These are phyloP conservation scores for Melipona quadrifasciata DNA, from an alignment of 1,140 invertebrate species.

Conservation along the genomic window DNA sequence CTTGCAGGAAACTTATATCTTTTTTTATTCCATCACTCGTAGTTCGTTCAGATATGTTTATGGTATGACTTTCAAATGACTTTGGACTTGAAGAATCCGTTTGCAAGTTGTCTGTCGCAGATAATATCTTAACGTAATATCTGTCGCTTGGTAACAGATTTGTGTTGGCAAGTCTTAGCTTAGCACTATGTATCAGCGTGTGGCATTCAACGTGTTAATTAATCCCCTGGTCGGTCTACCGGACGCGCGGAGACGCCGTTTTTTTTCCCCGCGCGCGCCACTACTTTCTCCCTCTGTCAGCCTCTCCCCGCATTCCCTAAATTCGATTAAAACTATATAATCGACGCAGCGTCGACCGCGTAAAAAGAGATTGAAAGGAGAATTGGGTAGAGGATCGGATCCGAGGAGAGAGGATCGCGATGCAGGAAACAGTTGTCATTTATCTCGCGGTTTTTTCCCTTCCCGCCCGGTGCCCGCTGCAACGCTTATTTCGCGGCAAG, in stretches of 20 bases:
- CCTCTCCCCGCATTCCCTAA: constrained; percentile 43
- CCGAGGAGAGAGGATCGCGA: constrained; percentile 18
- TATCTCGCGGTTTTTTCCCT: neutral
- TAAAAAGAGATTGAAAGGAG: constrained; percentile 17
- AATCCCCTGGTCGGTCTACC: constrained; percentile 48
- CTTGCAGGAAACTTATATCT: too few species aligned
- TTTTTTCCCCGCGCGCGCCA: constrained; percentile 17
- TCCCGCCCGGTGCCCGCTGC: neutral
- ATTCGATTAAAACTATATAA: constrained; percentile 69
- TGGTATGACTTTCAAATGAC: too few species aligned
- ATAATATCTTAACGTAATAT: too few species aligned
- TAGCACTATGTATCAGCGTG: constrained; percentile 17
- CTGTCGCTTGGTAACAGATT: too few species aligned
- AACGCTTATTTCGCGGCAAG: neutral
- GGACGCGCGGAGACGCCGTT: constrained; percentile 47
- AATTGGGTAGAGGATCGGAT: neutral
- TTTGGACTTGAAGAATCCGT: too few species aligned
- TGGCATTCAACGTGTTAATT: constrained; percentile 59
- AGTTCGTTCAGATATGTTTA: too few species aligned
- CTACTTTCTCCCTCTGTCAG: fast-evolving
- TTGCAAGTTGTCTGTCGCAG: too few species aligned
- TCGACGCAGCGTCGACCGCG: constrained; percentile 33
- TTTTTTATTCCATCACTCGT: too few species aligned
- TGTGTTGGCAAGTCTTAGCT: too few species aligned
- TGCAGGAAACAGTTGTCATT: constrained; percentile 39